Conservation (phyloP, 2,888 invertebrate species). For the Ctena decussata region DNA sequence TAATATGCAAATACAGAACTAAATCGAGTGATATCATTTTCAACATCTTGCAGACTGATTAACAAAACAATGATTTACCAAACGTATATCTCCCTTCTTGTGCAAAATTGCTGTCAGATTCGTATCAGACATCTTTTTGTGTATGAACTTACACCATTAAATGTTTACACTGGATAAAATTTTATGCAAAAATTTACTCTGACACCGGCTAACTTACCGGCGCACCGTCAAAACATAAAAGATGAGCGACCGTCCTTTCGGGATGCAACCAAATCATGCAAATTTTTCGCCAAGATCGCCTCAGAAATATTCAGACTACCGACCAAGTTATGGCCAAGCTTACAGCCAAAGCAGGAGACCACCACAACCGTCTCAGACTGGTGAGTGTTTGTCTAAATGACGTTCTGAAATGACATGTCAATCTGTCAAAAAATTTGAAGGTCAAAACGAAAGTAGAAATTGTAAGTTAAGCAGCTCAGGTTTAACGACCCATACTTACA, state of each 20-base stretch:
- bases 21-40: no score
- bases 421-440: neutral
- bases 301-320: neutral
- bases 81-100: constrained; percentile 73
- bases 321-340: neutral
- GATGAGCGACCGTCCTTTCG: constrained; percentile 14
- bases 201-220: neutral
- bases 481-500: no score
- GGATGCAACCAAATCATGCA: neutral
- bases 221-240: neutral
- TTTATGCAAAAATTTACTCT: no score
- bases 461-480: no score
- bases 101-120: constrained; percentile 77
- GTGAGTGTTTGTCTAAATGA: neutral
- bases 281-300: neutral
- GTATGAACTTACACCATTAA: neutral
- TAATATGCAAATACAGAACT: no score
- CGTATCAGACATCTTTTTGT: constrained; percentile 69
- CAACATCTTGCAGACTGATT: no score
- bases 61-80: constrained; percentile 64
- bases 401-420: no score
- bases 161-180: neutral
- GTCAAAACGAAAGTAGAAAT: constrained; percentile 13
- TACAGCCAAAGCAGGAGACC: neutral
- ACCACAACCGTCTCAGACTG: constrained; percentile 34